These are phyloP conservation scores for Florisuga fusca DNA, from an alignment of 2,797 vertebrate species.

Conservation along the genomic window DNA sequence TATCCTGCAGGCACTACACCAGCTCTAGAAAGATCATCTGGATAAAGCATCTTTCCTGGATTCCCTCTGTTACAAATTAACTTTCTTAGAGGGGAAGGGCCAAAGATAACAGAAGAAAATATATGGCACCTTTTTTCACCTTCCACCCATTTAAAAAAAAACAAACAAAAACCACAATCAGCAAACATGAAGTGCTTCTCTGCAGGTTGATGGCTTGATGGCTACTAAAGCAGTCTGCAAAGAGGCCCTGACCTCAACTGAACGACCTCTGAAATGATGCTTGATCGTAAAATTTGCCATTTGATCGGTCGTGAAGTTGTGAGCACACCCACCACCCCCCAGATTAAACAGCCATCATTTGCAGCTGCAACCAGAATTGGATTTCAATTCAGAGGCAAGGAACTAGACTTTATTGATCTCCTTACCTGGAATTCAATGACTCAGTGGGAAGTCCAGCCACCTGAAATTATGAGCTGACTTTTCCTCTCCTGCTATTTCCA, in stretches of 20 bases:
- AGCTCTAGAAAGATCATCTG: neutral
- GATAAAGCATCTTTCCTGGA: neutral
- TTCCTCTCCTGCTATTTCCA: neutral
- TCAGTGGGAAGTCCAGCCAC: neutral
- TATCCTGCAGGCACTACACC: neutral
- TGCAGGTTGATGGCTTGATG: neutral
- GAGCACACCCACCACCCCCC: neutral
- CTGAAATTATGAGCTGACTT: neutral
- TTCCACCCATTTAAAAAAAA: neutral
- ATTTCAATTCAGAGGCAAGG: conserved; percentile 14
- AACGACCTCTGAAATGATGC: neutral
- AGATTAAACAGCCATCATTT: neutral
- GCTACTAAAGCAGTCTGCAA: neutral
- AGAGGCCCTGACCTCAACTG: neutral
- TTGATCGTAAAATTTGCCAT: neutral
- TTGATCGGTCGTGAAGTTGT: neutral
- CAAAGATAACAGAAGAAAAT: neutral
- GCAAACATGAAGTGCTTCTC: neutral
- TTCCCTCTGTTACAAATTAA: neutral
- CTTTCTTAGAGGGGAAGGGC: neutral
- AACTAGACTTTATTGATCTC: conserved; percentile 34
- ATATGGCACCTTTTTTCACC: neutral
- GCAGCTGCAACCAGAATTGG: neutral
- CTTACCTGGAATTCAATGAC: conserved; percentile 18
- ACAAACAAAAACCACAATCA: neutral